Conservation (phyloP, 2,888 invertebrate genomes). For the Drosophila villosipedis region DNA sequence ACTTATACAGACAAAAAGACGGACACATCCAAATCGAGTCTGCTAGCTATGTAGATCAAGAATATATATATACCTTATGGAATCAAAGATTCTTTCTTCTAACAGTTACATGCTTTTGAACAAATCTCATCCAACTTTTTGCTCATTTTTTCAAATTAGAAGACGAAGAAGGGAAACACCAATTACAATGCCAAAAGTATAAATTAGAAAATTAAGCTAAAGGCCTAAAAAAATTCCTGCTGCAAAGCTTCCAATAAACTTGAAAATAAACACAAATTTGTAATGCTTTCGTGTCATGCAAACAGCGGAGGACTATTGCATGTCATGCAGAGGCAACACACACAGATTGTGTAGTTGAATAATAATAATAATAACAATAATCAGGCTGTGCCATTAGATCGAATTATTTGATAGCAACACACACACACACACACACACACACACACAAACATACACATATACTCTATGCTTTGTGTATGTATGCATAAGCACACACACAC, state of each 20-base stretch:
- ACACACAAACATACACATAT: not conserved
- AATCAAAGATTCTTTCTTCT: not conserved
- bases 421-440: not conserved
- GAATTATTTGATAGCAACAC: constrained; percentile 12
- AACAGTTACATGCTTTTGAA: not conserved
- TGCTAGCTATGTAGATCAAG: not conserved
- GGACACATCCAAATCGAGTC: not conserved
- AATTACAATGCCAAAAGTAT: not conserved
- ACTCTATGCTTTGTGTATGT: constrained; percentile 1
- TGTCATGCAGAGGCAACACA: not conserved
- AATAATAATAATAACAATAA: not conserved
- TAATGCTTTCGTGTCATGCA: constrained; percentile 12
- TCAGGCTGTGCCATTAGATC: not conserved
- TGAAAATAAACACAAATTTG: not conserved
- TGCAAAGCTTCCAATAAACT: not conserved
- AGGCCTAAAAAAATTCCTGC: not conserved
- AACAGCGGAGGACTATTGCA: not conserved
- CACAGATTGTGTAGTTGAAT: not conserved
- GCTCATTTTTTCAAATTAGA: not conserved
- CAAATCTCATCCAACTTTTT: not conserved
- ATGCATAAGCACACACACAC: constrained; percentile 23
- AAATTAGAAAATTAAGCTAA: not conserved
- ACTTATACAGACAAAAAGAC: too few relatives aligned
- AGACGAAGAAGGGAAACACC: not conserved
- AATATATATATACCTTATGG: not conserved